These are phyloP conservation scores for Pseudoips prasinana DNA, from an alignment of 2,888 invertebrate species.

Conservation along the genomic window DNA sequence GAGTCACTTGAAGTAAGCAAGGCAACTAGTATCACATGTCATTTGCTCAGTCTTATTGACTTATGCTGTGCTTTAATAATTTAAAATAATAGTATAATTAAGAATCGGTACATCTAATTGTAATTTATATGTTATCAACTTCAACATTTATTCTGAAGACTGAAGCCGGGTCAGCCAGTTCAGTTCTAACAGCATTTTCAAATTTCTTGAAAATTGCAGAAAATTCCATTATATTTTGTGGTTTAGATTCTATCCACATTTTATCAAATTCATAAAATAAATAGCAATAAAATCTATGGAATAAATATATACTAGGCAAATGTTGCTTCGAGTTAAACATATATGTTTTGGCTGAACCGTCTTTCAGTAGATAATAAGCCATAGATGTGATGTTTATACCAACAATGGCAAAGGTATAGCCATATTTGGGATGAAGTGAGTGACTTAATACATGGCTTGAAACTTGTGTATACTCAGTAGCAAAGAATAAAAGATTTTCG, in stretches of 20 bases:
- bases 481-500: constrained; percentile 94
- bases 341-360: constrained; percentile 93
- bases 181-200: constrained; percentile 86
- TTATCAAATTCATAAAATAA: constrained; percentile 97
- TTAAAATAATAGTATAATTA: background rate
- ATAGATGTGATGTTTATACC: constrained; percentile 98
- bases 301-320: constrained; percentile 86
- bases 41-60: constrained; percentile 18
- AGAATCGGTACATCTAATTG: no score
- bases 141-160: constrained; percentile 91
- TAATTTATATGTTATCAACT: constrained; percentile 82
- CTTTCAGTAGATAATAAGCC: constrained; percentile 90
- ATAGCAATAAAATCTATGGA: constrained; percentile 97
- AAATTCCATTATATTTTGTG: constrained; percentile 97
- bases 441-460: constrained; percentile 92
- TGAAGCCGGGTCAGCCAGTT: constrained; percentile 85
- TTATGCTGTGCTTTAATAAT: constrained; percentile 16
- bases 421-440: constrained; percentile 93
- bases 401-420: constrained; percentile 94
- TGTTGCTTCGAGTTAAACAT: constrained; percentile 91
- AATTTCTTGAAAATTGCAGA: constrained; percentile 93
- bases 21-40: constrained; percentile 14
- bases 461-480: constrained; percentile 88
- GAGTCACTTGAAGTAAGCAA: constrained; percentile 1
- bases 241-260: constrained; percentile 96